Conservation (phyloP, 1,140 invertebrate species). For the Caenorhabditis remanei region DNA sequence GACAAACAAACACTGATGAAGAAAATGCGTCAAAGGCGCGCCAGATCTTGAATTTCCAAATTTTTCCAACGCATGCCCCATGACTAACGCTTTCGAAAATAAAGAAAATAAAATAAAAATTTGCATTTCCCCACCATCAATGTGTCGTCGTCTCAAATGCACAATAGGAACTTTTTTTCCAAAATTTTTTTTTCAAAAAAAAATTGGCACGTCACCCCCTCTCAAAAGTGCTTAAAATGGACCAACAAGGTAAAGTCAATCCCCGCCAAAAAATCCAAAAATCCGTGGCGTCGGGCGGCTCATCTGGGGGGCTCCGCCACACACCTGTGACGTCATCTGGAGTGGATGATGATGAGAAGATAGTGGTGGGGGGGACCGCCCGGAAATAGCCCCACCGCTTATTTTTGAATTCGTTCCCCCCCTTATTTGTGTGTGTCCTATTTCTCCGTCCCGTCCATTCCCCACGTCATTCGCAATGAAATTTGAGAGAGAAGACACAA, state of each 20-base stretch:
- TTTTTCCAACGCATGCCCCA: no score
- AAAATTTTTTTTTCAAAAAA: no score
- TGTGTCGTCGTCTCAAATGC: no score
- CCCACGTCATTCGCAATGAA: slow-evolving; percentile 46
- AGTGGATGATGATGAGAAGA: slow-evolving; percentile 36
- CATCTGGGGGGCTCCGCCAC: background rate
- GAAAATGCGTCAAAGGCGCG: no score
- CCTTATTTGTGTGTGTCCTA: slow-evolving; percentile 5
- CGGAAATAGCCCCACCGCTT: slow-evolving; percentile 54
- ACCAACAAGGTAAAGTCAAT: background rate
- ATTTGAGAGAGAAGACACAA: slow-evolving; percentile 27
- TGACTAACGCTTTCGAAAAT: no score
- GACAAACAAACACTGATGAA: no score
- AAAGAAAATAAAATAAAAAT: no score
- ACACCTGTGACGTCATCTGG: slow-evolving; percentile 33
- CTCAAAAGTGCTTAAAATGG: no score
- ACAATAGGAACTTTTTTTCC: no score
- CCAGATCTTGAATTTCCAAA: no score
- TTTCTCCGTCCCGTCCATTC: background rate
- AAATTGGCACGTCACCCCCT: no score
- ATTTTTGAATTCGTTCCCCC: slow-evolving; percentile 52
- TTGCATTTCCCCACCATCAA: no score
- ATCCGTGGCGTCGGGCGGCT: slow-evolving; percentile 12
- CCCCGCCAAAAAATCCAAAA: background rate
- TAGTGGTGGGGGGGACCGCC: background rate